Evolutionary conservation across 2,888 invertebrate species (phyloP), one percentile per base, ranked within the genome.

Genomic region (Heteromyza rotundicornis): DNA sequence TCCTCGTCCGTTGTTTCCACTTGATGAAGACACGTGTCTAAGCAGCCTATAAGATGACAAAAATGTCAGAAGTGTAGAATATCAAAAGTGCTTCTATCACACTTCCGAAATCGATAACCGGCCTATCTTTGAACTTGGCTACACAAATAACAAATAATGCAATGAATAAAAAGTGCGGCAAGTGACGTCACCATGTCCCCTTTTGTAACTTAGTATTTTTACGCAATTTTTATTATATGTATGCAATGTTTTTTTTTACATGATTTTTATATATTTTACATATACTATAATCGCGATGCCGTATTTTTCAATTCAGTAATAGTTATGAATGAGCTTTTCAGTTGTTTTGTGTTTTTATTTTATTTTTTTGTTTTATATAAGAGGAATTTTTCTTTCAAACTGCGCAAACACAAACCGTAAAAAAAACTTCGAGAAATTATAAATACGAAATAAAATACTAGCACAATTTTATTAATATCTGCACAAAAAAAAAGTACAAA

Each of bases 231-330:
- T 59, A 56, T 59, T 57, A 44, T 58, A 50, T 61, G 40, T 59
- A 56, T 60, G 63, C 57, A 44, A 2, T 40, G n/a, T 40, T 57
- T 52, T 54, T 56, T 53, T 57, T 57, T 62, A 64, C 59, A 59
- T 62, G 54, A 62, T 64, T 56, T 57, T 50, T 64, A 60, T 62
- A 63, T 60, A 60, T 60, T 63, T 63, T 60, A 60, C 63, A 57
- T 60, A 59, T 63, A 47, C 19, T 59, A 63, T 59, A 64, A 64
- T 57, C 61, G 61, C 56, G 53, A 44, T 63, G 54, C 59, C 56
- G 57, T 53, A 63, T 57, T 51, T 49, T 53, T 52, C 40, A 52
- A 53, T 62, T 57, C 17, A 16, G 12, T 54, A 17, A 16, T 62
- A 55, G 55, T 54, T 59, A 59, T 51, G 59, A 55, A 59, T 40